Evolutionary conservation across 2,113 vertebrate genomes (phyloP).

Genomic region (Pelobates fuscus): DNA sequence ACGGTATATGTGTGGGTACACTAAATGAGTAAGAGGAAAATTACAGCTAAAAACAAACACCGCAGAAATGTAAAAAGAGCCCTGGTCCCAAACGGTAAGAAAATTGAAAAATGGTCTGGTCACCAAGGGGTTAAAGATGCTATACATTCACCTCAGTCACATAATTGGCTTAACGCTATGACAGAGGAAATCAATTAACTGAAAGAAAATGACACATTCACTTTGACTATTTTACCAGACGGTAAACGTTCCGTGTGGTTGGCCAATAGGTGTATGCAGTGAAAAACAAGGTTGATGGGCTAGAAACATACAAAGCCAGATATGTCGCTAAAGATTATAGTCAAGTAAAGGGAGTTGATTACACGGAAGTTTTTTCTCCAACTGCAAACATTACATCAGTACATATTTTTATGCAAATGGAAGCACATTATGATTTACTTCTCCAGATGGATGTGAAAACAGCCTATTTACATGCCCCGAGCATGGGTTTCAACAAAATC

Average conservation of each 20-base stretch:
- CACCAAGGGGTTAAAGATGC: background rate
- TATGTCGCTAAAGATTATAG: background rate
- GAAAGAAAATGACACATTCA: background rate
- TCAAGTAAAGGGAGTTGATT: constrained; percentile 14
- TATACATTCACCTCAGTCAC: background rate
- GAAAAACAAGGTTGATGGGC: background rate
- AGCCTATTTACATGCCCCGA: constrained; percentile 9
- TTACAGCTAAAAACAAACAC: too few species aligned
- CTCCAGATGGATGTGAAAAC: constrained; percentile 15
- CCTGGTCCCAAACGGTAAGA: too few species aligned
- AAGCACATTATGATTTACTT: constrained; percentile 1
- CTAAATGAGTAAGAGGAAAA: too few species aligned
- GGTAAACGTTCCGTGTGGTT: background rate
- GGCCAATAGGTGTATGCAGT: constrained; percentile 3
- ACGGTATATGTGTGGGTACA: too few species aligned
- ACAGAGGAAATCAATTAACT: background rate
- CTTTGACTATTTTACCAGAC: background rate
- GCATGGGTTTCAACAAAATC: constrained; percentile 11
- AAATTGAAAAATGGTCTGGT: too few species aligned
- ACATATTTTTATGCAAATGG: background rate
- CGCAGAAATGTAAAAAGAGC: too few species aligned
- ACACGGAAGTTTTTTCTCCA: background rate
- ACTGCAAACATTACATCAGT: constrained; percentile 8
- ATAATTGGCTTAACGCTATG: background rate
- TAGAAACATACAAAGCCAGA: background rate